Percentiles rank a stretch among this genome's conserved stretches.
Evolutionary conservation across 2,888 invertebrate genomes (phyloP).

Genomic region (Harpalus rufipes): DNA sequence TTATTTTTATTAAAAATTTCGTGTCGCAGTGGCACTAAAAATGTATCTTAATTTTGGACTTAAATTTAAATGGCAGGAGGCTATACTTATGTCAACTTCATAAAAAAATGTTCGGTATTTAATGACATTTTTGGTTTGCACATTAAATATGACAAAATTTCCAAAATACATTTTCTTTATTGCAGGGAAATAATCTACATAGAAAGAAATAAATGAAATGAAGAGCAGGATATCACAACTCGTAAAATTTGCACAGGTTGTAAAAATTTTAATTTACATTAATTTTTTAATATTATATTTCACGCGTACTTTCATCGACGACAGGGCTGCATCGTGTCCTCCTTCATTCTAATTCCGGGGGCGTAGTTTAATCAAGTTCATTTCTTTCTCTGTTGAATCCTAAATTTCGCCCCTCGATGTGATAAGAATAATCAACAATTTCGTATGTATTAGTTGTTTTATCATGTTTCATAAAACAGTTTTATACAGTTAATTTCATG

Average conservation of each 20-base stretch:
- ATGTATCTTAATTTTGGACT: too few species aligned
- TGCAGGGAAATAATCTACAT: too few species aligned
- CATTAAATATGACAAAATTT: too few species aligned
- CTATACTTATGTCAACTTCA: too few species aligned
- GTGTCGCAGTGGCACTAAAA: too few species aligned
- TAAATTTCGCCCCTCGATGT: constrained; percentile 50
- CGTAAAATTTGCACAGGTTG: constrained; percentile 9
- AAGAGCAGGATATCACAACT: constrained; percentile 6
- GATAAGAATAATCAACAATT: constrained; percentile 53
- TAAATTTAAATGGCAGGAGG: too few species aligned
- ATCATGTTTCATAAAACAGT: constrained; percentile 6
- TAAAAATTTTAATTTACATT: constrained; percentile 47
- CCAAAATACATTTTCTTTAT: too few species aligned
- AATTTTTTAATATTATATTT: constrained; percentile 48
- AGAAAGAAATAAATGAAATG: background rate
- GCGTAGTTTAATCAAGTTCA: constrained; percentile 61
- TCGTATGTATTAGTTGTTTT: constrained; percentile 32
- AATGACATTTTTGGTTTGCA: too few species aligned
- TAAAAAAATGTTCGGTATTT: too few species aligned
- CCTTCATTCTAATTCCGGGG: constrained; percentile 50
- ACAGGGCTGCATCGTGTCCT: constrained; percentile 2
- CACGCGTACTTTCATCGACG: constrained; percentile 14
- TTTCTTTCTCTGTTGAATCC: constrained; percentile 59
- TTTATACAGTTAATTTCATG: background rate
- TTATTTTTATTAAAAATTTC: too few species aligned